Evolutionary conservation across 2,797 vertebrate genomes (phyloP).

Genomic region (Rhinatrema bivittatum): DNA sequence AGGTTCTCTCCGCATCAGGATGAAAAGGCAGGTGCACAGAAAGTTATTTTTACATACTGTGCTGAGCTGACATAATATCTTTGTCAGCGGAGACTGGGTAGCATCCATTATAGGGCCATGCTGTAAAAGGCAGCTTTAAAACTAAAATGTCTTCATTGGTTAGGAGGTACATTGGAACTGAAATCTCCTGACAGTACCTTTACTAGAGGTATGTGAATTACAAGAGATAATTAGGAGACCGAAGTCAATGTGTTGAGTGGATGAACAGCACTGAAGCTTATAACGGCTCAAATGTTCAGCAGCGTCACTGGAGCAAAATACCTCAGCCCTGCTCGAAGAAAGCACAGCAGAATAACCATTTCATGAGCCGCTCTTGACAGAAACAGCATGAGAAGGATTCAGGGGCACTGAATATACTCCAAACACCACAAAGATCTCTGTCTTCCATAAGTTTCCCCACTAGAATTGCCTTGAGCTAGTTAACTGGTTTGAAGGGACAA

Average conservation of each 20-base stretch:
- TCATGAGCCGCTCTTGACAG: background rate
- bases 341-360: background rate
- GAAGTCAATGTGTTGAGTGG: background rate
- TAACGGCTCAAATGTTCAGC: background rate
- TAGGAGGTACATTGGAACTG: conserved; percentile 9
- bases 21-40: conserved; percentile 2
- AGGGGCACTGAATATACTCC: background rate
- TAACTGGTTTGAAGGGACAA: background rate
- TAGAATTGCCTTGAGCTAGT: background rate
- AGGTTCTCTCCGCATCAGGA: background rate
- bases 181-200: conserved; percentile 15
- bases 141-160: conserved; percentile 15
- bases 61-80: background rate
- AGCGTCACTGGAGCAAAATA: background rate
- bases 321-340: background rate
- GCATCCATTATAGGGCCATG: background rate
- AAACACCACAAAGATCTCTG: too few relatives aligned
- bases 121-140: conserved; percentile 13
- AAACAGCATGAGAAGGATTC: background rate
- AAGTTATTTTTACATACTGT: conserved; percentile 15
- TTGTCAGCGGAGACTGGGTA: conserved; percentile 6
- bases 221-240: background rate
- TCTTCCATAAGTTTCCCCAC: too few relatives aligned
- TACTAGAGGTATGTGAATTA: background rate
- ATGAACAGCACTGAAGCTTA: background rate